Conservation (phyloP, 2,113 vertebrate genomes). For the Perccottus glenii region DNA sequence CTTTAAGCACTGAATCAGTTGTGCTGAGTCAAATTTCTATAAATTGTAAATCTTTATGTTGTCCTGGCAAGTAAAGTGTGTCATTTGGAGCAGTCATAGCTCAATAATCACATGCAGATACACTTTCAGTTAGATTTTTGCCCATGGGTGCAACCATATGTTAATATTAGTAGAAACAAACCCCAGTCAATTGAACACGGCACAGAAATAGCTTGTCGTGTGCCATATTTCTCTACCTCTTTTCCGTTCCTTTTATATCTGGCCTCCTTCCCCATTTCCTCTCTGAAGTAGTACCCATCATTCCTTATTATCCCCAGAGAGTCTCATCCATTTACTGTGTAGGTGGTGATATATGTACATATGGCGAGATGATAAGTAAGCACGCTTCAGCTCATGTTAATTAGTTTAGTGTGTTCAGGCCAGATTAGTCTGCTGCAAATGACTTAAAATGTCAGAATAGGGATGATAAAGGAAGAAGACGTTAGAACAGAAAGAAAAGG, state of each 20-base stretch:
- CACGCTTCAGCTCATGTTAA: slow-evolving; percentile 61
- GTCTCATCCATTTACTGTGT: slow-evolving; percentile 37
- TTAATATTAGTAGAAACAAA: slow-evolving; percentile 56
- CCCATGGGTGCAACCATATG: slow-evolving; percentile 37
- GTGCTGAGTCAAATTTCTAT: slow-evolving; percentile 38
- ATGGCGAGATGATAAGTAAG: slow-evolving; percentile 68
- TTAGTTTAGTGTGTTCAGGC: slow-evolving; percentile 63
- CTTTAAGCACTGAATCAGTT: background rate
- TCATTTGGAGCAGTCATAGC: slow-evolving; percentile 20
- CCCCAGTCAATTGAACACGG: slow-evolving; percentile 28
- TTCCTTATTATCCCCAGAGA: slow-evolving; percentile 61
- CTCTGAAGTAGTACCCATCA: slow-evolving; percentile 55
- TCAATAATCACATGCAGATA: slow-evolving; percentile 37
- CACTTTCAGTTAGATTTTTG: slow-evolving; percentile 34
- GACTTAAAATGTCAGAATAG: slow-evolving; percentile 46
- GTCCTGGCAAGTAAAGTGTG: slow-evolving; percentile 8
- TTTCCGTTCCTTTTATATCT: slow-evolving; percentile 64
- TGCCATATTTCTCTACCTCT: slow-evolving; percentile 49
- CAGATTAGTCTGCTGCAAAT: slow-evolving; percentile 67
- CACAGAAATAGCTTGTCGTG: slow-evolving; percentile 58
- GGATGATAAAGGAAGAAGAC: slow-evolving; percentile 12
- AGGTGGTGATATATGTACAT: slow-evolving; percentile 60
- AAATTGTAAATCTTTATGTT: slow-evolving; percentile 31
- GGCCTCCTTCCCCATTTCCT: slow-evolving; percentile 72
- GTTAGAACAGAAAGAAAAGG: background rate